phyloP scores from a whole-genome alignment of 2,797 vertebrate genomes.

The Echeneis naucrates region DNA sequence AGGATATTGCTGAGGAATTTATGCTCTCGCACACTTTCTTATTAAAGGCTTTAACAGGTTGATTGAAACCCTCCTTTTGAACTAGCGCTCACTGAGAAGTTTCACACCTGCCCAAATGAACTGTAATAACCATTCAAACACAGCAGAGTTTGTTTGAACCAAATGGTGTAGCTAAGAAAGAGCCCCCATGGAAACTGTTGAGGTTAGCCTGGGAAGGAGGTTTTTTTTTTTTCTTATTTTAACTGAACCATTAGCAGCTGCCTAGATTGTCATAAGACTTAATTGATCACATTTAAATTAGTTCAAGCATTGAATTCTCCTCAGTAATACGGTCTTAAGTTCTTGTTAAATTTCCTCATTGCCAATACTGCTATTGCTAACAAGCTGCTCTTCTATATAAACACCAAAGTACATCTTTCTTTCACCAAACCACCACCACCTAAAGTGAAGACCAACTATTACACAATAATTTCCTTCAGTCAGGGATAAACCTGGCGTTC shows the following conservation, averaged over 20 bases:
- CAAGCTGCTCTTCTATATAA: constrained; percentile 19
- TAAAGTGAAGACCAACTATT: constrained; percentile 20
- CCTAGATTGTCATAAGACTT: neutral
- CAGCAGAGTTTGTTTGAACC: no score
- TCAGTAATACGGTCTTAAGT: no score
- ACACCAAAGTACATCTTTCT: constrained; percentile 50
- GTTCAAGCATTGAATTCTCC: neutral
- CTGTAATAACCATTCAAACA: no score
- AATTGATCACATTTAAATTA: neutral
- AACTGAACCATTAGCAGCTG: neutral
- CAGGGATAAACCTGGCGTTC: constrained; percentile 32
- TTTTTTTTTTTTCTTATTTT: neutral
- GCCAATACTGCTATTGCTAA: neutral
- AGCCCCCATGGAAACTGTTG: neutral
- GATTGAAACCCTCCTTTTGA: neutral
- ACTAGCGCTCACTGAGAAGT: no score
- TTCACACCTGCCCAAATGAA: no score
- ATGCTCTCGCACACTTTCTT: neutral
- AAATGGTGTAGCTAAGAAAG: neutral
- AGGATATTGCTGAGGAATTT: neutral
- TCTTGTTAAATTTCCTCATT: no score
- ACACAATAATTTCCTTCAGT: constrained; percentile 17
- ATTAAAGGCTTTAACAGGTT: neutral
- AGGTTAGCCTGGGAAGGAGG: neutral
- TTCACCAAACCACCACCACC: no score